Evolutionary conservation across 2,888 invertebrate genomes (phyloP).

Genomic region (Endomychus coccineus): DNA sequence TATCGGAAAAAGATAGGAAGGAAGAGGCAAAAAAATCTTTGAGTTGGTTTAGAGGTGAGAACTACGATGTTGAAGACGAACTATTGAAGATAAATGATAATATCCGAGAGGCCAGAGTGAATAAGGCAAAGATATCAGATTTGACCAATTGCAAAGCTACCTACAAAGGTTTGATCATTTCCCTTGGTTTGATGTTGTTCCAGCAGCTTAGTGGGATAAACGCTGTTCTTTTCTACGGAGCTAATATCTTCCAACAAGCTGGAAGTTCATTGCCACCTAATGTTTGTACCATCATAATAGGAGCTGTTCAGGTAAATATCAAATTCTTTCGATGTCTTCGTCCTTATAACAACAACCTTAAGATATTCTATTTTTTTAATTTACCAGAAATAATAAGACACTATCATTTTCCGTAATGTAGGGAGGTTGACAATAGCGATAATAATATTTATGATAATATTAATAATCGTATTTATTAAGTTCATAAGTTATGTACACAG

Average conservation of each 20-base stretch:
- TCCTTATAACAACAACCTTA: not conserved
- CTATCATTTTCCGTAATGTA: too few species aligned
- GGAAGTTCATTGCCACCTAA: slow-evolving; percentile 32
- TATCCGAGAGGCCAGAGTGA: slow-evolving; percentile 43
- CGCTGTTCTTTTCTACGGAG: slow-evolving; percentile 39
- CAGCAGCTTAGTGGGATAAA: slow-evolving; percentile 42
- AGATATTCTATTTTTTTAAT: too few species aligned
- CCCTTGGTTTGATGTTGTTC: slow-evolving; percentile 44
- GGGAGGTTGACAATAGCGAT: too few species aligned
- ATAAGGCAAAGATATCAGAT: slow-evolving; percentile 46
- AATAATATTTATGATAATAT: too few species aligned
- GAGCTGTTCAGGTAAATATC: slow-evolving; percentile 38
- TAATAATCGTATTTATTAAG: too few species aligned
- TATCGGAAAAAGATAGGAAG: slow-evolving; percentile 49
- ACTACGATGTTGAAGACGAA: slow-evolving; percentile 52
- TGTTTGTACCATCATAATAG: slow-evolving; percentile 43
- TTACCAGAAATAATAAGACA: too few species aligned
- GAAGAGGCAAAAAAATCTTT: slow-evolving; percentile 55
- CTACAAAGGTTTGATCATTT: slow-evolving; percentile 32
- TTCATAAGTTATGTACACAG: too few species aligned
- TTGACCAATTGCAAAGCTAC: slow-evolving; percentile 26
- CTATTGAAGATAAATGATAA: slow-evolving; percentile 46
- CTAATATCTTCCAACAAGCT: slow-evolving; percentile 35
- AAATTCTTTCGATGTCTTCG: too few species aligned
- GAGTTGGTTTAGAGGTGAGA: slow-evolving; percentile 54